Evolutionary conservation across 2,888 invertebrate genomes (phyloP).

Genomic region (Phanerotoma sp.): DNA sequence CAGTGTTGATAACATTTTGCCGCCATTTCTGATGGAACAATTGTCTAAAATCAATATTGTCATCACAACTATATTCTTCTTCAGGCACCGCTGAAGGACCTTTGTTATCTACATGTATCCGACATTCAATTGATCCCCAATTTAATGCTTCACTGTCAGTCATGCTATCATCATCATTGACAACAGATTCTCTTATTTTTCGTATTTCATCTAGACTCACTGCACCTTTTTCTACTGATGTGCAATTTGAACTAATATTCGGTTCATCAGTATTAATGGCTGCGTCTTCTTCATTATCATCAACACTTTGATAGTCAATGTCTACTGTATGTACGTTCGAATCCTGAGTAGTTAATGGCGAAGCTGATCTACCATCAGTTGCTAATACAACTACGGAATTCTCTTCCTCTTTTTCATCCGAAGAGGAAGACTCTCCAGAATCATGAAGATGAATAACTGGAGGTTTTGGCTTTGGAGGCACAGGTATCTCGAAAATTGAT

Average conservation of each 20-base stretch:
- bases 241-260: slow-evolving; percentile 40
- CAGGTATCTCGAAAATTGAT: slow-evolving; percentile 52
- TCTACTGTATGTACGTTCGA: neutral
- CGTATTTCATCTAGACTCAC: slow-evolving; percentile 40
- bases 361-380: neutral
- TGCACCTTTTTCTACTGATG: slow-evolving; percentile 36
- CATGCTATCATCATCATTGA: slow-evolving; percentile 23
- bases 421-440: slow-evolving; percentile 36
- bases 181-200: slow-evolving; percentile 26
- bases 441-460: slow-evolving; percentile 46
- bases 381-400: neutral
- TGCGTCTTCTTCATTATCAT: neutral
- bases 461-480: slow-evolving; percentile 51
- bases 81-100: no score
- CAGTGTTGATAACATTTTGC: no score
- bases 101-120: slow-evolving; percentile 1
- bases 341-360: no score
- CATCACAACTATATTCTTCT: no score
- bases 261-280: neutral
- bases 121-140: slow-evolving; percentile 26
- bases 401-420: slow-evolving; percentile 12
- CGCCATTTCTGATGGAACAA: no score
- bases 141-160: slow-evolving; percentile 32
- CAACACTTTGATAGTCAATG: neutral
- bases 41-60: no score